phyloP scores from a whole-genome alignment of 2,113 vertebrate species.

The Caranx ignobilis region DNA sequence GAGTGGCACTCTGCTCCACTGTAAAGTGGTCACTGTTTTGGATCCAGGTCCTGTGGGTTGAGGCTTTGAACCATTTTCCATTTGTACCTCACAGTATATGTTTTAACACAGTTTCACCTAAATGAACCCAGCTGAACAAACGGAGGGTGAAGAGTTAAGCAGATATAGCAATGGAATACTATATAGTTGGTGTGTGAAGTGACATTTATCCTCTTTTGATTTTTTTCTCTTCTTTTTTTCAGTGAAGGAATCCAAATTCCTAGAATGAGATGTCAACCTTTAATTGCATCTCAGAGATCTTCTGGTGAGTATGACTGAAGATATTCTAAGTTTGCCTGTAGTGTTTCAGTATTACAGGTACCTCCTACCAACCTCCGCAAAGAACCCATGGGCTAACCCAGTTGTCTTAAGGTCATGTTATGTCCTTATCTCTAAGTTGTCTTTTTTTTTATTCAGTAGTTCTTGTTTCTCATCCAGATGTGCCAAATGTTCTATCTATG shows the following conservation, averaged over 20 bases:
- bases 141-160: constrained; percentile 39
- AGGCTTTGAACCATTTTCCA: constrained; percentile 63
- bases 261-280: constrained; percentile 56
- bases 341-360: constrained; percentile 32
- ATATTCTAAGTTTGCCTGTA: constrained; percentile 38
- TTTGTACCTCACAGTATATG: constrained; percentile 42
- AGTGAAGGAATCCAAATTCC: constrained; percentile 57
- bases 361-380: constrained; percentile 35
- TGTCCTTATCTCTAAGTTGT: neutral
- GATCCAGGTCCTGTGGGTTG: constrained; percentile 57
- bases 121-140: constrained; percentile 59
- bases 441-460: constrained; percentile 29
- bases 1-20: constrained; percentile 19
- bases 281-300: constrained; percentile 50
- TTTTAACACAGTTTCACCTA: constrained; percentile 33
- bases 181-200: constrained; percentile 51
- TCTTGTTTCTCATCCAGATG: constrained; percentile 25
- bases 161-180: constrained; percentile 39
- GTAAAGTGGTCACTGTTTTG: constrained; percentile 51
- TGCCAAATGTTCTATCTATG: constrained; percentile 14
- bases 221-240: constrained; percentile 2
- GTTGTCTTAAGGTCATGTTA: constrained; percentile 7
- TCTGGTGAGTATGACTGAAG: constrained; percentile 65
- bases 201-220: constrained; percentile 52
- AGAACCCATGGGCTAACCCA: constrained; percentile 7